Conservation (phyloP, 2,113 vertebrate genomes). For the Chloropsis cyanopogon region DNA sequence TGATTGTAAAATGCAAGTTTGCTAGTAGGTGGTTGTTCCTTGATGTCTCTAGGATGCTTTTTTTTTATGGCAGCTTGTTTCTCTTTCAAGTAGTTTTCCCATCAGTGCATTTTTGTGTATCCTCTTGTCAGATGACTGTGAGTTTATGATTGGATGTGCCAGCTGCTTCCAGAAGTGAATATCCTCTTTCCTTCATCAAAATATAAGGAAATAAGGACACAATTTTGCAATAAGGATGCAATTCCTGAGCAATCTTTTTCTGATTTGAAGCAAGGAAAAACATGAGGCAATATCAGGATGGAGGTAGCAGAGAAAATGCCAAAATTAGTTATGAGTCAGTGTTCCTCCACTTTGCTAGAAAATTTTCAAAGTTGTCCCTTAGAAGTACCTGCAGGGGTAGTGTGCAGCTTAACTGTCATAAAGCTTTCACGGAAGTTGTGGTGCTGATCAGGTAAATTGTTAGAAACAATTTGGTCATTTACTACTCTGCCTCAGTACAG, state of each 20-base stretch:
- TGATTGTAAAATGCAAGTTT: constrained; percentile 50
- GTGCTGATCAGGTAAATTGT: not conserved
- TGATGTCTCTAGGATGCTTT: constrained; percentile 24
- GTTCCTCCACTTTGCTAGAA: not conserved
- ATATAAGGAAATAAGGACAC: not conserved
- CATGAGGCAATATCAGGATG: not conserved
- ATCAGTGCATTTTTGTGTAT: not conserved
- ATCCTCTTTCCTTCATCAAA: not conserved
- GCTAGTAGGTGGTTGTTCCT: constrained; percentile 30
- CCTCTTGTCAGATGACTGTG: not conserved
- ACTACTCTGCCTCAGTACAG: not conserved
- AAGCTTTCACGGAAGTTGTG: accelerated
- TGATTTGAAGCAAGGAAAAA: not conserved
- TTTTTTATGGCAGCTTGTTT: constrained; percentile 39
- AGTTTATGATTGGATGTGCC: not conserved
- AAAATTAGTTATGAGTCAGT: not conserved
- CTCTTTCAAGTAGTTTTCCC: not conserved
- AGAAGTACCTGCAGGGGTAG: not conserved
- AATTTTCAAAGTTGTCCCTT: not conserved
- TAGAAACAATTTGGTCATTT: not conserved
- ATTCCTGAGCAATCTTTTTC: not conserved
- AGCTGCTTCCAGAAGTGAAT: not conserved
- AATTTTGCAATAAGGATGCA: not conserved
- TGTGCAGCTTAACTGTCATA: not conserved
- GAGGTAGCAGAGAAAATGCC: not conserved